Evolutionary conservation across 1,140 invertebrate genomes (phyloP).

Genomic region (Colletes gigas): DNA sequence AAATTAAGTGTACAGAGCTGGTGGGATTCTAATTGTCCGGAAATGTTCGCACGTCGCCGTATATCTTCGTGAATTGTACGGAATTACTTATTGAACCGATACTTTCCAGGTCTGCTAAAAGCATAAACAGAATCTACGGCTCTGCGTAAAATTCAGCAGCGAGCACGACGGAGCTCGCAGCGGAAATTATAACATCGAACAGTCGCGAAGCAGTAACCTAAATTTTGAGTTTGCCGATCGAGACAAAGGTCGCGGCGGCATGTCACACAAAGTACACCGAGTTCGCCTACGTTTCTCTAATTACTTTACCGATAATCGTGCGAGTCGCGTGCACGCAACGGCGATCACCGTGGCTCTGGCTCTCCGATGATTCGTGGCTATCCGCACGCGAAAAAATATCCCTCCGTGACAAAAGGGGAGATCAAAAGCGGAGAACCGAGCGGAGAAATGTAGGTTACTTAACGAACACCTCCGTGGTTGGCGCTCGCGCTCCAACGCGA

Average conservation of each 20-base stretch:
- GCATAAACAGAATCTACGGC: slow-evolving; percentile 15
- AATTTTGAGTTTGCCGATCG: slow-evolving; percentile 56
- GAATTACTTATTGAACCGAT: no score
- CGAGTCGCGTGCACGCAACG: slow-evolving; percentile 55
- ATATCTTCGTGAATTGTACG: no score
- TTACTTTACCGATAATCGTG: slow-evolving; percentile 67
- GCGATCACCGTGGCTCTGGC: slow-evolving; percentile 32
- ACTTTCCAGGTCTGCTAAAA: neutral
- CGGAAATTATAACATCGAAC: slow-evolving; percentile 37
- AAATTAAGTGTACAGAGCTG: no score
- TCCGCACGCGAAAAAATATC: slow-evolving; percentile 31
- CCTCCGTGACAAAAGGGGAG: slow-evolving; percentile 12
- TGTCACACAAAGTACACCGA: slow-evolving; percentile 42
- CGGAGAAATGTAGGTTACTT: slow-evolving; percentile 49
- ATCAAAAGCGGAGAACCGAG: slow-evolving; percentile 36
- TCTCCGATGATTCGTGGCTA: neutral
- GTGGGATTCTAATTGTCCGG: no score
- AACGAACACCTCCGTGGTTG: slow-evolving; percentile 36
- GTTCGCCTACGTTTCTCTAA: slow-evolving; percentile 59
- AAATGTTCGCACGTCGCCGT: no score
- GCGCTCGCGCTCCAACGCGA: slow-evolving; percentile 14
- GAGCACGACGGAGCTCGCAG: neutral
- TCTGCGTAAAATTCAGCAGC: neutral
- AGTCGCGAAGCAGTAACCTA: slow-evolving; percentile 53
- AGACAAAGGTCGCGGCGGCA: slow-evolving; percentile 51